These are phyloP conservation scores for Pteria penguin DNA, from an alignment of 2,888 invertebrate species.

Conservation along the genomic window DNA sequence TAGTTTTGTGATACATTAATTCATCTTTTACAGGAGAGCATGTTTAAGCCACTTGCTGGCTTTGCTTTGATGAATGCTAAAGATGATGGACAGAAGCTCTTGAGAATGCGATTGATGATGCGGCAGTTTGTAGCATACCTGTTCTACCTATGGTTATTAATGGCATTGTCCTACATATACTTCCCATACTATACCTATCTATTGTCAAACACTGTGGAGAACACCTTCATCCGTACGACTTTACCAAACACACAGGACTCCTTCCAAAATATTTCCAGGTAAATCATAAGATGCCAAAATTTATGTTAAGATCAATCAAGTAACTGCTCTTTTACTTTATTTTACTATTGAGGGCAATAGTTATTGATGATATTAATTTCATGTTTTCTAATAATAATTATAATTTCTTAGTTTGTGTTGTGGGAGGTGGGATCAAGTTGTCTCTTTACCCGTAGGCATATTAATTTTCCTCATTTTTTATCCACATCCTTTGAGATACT, in stretches of 20 bases:
- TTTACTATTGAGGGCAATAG: no score
- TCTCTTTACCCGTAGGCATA: no score
- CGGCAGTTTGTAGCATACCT: constrained; percentile 68
- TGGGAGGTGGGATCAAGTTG: no score
- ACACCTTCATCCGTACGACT: constrained; percentile 48
- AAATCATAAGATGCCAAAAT: no score
- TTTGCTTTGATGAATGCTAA: constrained; percentile 74
- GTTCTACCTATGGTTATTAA: constrained; percentile 66
- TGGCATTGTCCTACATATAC: constrained; percentile 67
- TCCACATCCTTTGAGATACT: no score
- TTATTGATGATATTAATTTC: no score
- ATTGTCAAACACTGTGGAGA: constrained; percentile 54
- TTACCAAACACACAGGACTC: constrained; percentile 20
- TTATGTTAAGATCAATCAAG: no score
- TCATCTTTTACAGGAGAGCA: constrained; percentile 69
- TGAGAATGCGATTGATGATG: constrained; percentile 68
- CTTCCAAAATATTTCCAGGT: constrained; percentile 60
- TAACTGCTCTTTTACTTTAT: no score
- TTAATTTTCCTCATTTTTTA: no score
- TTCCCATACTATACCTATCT: constrained; percentile 56
- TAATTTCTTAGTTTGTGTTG: no score
- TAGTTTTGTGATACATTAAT: no score
- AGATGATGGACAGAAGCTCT: constrained; percentile 69
- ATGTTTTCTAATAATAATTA: no score
- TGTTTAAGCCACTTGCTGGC: constrained; percentile 73